Percentiles rank a stretch among this genome's conserved stretches.
Evolutionary conservation across 2,797 vertebrate species (phyloP).

Genomic region (Hippoglossus hippoglossus): DNA sequence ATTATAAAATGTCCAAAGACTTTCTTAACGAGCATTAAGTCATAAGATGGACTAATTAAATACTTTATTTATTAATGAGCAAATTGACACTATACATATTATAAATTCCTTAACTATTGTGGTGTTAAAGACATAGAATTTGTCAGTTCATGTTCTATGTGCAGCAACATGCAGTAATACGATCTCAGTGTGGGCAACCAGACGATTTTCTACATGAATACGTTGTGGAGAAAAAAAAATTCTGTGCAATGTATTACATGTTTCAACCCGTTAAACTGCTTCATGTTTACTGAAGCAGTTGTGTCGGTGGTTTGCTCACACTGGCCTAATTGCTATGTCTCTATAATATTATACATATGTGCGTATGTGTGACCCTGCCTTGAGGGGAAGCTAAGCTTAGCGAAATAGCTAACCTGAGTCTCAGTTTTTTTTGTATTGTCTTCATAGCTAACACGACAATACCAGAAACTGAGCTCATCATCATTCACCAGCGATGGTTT

Average conservation of each 20-base stretch:
- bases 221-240: rapidly evolving
- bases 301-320: constrained; percentile 57
- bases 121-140: constrained; percentile 45
- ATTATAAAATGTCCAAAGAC: not conserved
- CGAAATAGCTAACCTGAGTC: constrained; percentile 15
- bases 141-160: constrained; percentile 46
- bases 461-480: constrained; percentile 76
- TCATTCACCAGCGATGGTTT: not conserved
- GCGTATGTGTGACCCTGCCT: no score
- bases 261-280: not conserved
- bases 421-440: constrained; percentile 83
- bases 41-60: no score
- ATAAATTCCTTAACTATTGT: constrained; percentile 59
- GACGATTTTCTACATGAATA: not conserved
- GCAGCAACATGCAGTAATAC: constrained; percentile 1
- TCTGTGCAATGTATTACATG: not conserved
- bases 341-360: constrained; percentile 20
- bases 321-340: constrained; percentile 40
- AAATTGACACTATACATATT: not conserved
- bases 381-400: no score
- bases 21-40: not conserved
- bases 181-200: constrained; percentile 44
- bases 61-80: no score
- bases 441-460: constrained; percentile 74
- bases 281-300: not conserved